phyloP scores from a whole-genome alignment of 2,888 invertebrate species.

The Mesorhabditis spiculigera region DNA sequence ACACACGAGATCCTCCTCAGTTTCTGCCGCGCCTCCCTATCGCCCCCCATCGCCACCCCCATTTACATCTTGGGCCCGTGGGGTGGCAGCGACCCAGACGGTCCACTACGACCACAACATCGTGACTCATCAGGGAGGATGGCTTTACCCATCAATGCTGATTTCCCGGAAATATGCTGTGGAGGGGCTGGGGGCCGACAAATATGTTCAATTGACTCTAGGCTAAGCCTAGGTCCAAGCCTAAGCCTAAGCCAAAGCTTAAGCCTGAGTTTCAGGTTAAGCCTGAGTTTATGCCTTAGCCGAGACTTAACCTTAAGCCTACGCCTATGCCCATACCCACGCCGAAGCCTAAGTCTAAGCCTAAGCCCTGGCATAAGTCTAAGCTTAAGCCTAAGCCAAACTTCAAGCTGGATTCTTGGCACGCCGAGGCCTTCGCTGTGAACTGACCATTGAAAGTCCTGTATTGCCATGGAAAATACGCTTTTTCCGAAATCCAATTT shows the following conservation, averaged over 20 bases:
- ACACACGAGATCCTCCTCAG: too few species aligned
- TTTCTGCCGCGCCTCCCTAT: too few species aligned
- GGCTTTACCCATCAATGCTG: too few species aligned
- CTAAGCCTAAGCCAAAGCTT: background rate
- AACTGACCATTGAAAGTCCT: too few species aligned
- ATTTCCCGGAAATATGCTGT: too few species aligned
- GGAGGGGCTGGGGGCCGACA: background rate
- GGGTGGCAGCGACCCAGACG: too few species aligned
- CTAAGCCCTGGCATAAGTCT: background rate
- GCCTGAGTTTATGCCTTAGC: background rate
- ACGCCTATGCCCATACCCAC: background rate
- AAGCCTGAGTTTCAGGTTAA: background rate
- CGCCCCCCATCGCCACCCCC: background rate
- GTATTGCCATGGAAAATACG: too few species aligned
- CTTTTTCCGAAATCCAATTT: too few species aligned
- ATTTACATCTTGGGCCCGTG: background rate
- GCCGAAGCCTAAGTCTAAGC: background rate
- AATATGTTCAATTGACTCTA: background rate
- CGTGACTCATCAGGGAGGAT: too few species aligned
- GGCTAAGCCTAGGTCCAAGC: background rate
- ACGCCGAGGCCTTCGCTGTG: background rate
- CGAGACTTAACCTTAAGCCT: background rate
- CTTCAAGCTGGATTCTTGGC: background rate
- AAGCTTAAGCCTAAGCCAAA: background rate
- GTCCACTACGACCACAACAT: too few species aligned